Evolutionary conservation across 2,113 vertebrate species (phyloP), one percentile per base, ranked within the genome.

Genomic region (Cheilinus undulatus): DNA sequence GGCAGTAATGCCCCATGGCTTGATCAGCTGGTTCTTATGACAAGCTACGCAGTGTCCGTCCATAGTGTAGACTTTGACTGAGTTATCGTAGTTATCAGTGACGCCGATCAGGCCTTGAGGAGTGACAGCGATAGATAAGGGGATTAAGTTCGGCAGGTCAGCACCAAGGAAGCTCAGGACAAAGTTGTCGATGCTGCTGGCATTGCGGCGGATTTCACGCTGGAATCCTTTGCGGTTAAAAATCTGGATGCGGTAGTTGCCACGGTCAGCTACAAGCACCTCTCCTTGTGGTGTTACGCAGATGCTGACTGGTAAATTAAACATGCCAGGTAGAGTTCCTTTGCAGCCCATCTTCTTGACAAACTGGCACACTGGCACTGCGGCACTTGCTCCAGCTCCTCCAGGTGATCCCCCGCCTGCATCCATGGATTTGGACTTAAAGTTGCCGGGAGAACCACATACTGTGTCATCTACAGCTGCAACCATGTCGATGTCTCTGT

Each of bases 271-370:
- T 23, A 99, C 97, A 0, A 99, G 93, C 20, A 99, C 96, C 73
- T 99, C 97, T 0, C 97, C 97, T 14, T 97, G 96, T 1, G 83
- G n/a, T 3, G 96, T 96, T 49, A 98, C 96, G 0, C 96, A 96
- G 11, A 99, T 93, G 82, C 97, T 96, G 50, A 99, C 96, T 0
- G 97, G 97, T 10, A 99, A 93, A 69, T 99, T 97, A 75, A 99
- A 99, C 94, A 96, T 97, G 51, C 97, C 97, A 0, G 96, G 95
- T 1, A 96, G 91, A 85, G 94, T 95, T 53, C 97, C 97, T 76
- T 98, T 98, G 61, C 95, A 95, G 38, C 97, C 97, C 96, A 99
- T 98, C 92, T 95, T 98, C 89, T 95, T 99, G 59, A 99, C 94
- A 70, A 98, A 97, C 82, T 96, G 91, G 77, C 97, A 99, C 43